phyloP scores from a whole-genome alignment of 1,140 invertebrate species.

The Wiebesia pumilae region DNA sequence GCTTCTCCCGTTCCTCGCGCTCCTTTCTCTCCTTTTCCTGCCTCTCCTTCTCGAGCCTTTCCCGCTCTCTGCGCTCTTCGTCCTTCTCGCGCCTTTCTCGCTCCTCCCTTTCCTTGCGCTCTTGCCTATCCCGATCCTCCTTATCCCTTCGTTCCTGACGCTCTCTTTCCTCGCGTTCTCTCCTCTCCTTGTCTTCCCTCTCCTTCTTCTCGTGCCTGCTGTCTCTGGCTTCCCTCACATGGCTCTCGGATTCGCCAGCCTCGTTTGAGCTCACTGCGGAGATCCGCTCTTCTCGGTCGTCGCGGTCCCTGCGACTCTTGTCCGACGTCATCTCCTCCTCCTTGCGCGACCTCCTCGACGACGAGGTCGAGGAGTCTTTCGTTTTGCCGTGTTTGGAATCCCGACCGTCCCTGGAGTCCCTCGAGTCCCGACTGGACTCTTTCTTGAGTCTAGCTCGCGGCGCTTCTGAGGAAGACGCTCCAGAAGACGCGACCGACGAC shows the following conservation, averaged over 20 bases:
- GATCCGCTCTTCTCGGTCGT: constrained; percentile 63
- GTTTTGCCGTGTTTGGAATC: constrained; percentile 65
- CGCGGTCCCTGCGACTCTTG: constrained; percentile 66
- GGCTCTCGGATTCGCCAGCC: constrained; percentile 54
- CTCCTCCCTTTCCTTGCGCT: constrained; percentile 69
- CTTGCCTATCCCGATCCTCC: constrained; percentile 74
- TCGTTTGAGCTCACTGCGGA: constrained; percentile 47
- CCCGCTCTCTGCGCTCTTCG: constrained; percentile 71
- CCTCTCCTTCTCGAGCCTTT: constrained; percentile 65
- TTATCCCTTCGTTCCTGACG: constrained; percentile 60
- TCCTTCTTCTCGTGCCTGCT: constrained; percentile 68
- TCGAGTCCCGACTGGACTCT: constrained; percentile 57
- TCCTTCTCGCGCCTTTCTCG: constrained; percentile 74
- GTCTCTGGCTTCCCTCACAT: constrained; percentile 63
- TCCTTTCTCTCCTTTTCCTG: constrained; percentile 63
- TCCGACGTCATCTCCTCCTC: constrained; percentile 54
- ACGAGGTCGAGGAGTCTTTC: constrained; percentile 60
- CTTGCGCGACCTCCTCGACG: constrained; percentile 62
- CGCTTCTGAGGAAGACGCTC: not conserved
- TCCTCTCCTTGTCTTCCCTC: constrained; percentile 64
- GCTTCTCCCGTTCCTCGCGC: constrained; percentile 56
- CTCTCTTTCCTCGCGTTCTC: constrained; percentile 64
- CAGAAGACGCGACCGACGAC: not conserved
- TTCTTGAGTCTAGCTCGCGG: constrained; percentile 39
- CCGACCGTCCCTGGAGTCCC: constrained; percentile 61